phyloP scores from a whole-genome alignment of 2,113 vertebrate genomes.

The Pseudopodoces humilis region DNA sequence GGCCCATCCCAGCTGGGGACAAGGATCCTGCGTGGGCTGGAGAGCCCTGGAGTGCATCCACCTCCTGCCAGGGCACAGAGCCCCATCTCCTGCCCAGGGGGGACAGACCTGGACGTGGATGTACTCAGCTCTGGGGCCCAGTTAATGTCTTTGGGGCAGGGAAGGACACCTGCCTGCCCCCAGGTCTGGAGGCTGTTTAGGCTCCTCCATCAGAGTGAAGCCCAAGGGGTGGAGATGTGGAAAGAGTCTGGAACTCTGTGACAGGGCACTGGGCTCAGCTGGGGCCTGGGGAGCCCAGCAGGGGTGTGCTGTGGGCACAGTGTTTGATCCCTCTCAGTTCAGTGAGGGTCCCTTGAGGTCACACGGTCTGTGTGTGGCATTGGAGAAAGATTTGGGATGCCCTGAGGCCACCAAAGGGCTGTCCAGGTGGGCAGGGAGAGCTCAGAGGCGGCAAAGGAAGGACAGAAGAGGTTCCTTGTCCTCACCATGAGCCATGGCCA shows the following conservation, averaged over 20 bases:
- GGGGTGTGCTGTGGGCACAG: background rate
- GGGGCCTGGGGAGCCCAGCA: fast-evolving
- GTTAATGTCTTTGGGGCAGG: fast-evolving
- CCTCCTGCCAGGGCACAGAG: fast-evolving
- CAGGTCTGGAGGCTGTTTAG: background rate
- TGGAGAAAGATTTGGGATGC: constrained; percentile 21
- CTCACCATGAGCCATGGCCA: fast-evolving
- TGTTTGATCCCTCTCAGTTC: background rate
- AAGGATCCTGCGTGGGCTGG: fast-evolving
- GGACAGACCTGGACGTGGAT: fast-evolving
- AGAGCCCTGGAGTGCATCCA: background rate
- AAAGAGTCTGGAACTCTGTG: background rate
- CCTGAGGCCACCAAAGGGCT: background rate
- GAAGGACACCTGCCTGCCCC: background rate
- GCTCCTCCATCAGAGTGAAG: background rate
- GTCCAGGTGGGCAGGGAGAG: background rate
- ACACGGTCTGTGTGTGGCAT: background rate
- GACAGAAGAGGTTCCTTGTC: background rate
- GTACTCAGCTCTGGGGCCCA: fast-evolving
- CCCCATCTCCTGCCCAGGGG: fast-evolving
- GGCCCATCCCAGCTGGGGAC: background rate
- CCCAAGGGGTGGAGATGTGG: background rate
- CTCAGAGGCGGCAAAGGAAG: background rate
- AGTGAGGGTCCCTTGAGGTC: background rate
- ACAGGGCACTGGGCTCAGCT: background rate